A percentile compares a stretch with the other conserved stretches of the same genome.
These are phyloP conservation scores for Nematolebias whitei DNA, from an alignment of 2,113 vertebrate genomes.

Conservation along the genomic window DNA sequence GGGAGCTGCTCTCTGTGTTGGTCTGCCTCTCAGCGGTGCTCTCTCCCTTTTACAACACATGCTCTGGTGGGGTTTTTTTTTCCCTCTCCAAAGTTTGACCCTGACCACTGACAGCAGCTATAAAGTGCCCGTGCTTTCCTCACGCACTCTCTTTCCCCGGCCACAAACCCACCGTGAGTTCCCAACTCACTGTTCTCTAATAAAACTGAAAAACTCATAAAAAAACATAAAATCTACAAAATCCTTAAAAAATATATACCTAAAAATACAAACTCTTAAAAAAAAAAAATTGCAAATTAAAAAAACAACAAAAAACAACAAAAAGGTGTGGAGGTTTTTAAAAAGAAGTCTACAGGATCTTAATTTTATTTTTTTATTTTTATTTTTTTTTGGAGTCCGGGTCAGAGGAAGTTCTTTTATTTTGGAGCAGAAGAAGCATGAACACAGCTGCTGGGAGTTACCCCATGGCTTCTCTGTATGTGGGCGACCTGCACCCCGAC, in stretches of 20 bases:
- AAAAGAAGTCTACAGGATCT: conserved; percentile 23
- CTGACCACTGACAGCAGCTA: conserved; percentile 71
- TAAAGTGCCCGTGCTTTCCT: conserved; percentile 78
- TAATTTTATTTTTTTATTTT: conserved; percentile 19
- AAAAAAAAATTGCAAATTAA: conserved; percentile 70
- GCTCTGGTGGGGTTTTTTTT: conserved; percentile 29
- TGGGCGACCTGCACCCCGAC: conserved; percentile 97
- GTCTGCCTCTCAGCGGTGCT: conserved; percentile 13
- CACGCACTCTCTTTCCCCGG: conserved; percentile 80
- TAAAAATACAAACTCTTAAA: conserved; percentile 54
- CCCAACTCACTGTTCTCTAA: conserved; percentile 79
- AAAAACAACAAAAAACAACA: conserved; percentile 30
- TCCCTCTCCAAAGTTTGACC: conserved; percentile 68
- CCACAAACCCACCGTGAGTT: conserved; percentile 83
- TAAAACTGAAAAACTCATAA: conserved; percentile 77
- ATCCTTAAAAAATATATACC: conserved; percentile 66
- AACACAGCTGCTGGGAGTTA: conserved; percentile 87
- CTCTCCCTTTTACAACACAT: conserved; percentile 71
- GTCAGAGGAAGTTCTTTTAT: conserved; percentile 11
- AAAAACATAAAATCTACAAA: conserved; percentile 76
- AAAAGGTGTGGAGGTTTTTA: conserved; percentile 41
- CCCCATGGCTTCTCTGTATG: conserved; percentile 98
- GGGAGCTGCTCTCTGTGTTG: conserved; percentile 57
- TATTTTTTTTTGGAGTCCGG: conserved; percentile 30
- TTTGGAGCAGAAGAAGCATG: conserved; percentile 63